Evolutionary conservation across 1,140 invertebrate species (phyloP).

Genomic region (Diachasma alloeum): DNA sequence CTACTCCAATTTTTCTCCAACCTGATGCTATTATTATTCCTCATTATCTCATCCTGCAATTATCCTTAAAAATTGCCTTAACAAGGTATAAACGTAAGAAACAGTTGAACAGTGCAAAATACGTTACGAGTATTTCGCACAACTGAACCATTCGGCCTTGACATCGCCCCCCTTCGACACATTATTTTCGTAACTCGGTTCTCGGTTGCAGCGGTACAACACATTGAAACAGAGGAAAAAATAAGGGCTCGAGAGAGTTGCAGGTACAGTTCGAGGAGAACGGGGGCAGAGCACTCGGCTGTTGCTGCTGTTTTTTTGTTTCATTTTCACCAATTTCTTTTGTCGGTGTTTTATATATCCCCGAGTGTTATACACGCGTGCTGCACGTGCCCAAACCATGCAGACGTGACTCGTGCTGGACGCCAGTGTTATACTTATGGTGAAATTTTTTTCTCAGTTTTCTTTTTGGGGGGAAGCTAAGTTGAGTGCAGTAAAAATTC

Average conservation of each 20-base stretch:
- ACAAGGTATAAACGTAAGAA: background rate
- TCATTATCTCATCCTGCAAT: background rate
- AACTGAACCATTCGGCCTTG: constrained; percentile 21
- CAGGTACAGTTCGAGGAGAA: constrained; percentile 15
- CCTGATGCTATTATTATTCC: background rate
- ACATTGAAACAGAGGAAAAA: constrained; percentile 40
- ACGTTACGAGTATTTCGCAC: background rate
- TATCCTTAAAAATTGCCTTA: background rate
- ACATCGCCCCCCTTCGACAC: constrained; percentile 18
- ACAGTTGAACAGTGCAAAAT: background rate
- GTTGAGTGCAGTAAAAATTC: background rate
- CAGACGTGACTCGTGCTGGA: constrained; percentile 53
- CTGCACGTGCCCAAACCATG: constrained; percentile 54
- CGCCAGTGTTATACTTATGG: background rate
- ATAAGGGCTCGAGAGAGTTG: constrained; percentile 4
- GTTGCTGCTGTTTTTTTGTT: background rate
- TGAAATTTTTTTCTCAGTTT: background rate
- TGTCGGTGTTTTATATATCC: constrained; percentile 17
- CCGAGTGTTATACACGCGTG: constrained; percentile 52
- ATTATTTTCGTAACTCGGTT: constrained; percentile 37
- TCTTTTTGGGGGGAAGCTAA: background rate
- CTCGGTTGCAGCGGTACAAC: constrained; percentile 10
- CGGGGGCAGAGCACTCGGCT: constrained; percentile 6
- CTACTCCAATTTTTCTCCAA: background rate
- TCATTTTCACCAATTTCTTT: constrained; percentile 17